phyloP scores from a whole-genome alignment of 2,888 invertebrate species.

The Temnothorax unifasciatus region DNA sequence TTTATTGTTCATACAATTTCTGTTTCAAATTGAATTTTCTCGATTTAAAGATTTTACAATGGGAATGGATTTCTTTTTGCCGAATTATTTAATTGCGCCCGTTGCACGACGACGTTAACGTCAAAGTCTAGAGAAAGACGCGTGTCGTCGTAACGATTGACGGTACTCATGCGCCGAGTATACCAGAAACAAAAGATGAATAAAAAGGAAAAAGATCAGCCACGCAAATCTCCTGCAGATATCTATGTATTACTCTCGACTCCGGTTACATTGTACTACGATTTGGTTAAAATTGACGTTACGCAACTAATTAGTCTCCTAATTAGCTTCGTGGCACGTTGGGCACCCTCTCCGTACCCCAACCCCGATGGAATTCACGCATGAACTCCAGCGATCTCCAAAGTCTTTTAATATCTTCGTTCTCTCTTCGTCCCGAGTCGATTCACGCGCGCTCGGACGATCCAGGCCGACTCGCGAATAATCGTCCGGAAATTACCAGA shows the following conservation, averaged over 20 bases:
- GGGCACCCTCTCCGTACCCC: slow-evolving; percentile 63
- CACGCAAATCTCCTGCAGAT: slow-evolving; percentile 61
- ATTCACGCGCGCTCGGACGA: not conserved
- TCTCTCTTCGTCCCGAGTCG: not conserved
- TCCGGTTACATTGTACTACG: slow-evolving; percentile 83
- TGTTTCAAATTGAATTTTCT: not conserved
- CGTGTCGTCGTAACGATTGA: not conserved
- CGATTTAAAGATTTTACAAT: not conserved
- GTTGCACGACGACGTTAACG: not conserved
- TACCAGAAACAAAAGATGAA: slow-evolving; percentile 2
- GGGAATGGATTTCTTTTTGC: not conserved
- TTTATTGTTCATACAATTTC: too few relatives aligned
- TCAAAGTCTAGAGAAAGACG: not conserved
- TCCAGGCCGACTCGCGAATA: not conserved
- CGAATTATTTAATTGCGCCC: not conserved
- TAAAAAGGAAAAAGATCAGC: slow-evolving; percentile 66
- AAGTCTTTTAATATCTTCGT: not conserved
- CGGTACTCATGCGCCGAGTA: not conserved
- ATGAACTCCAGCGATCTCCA: not conserved
- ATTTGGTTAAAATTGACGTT: slow-evolving; percentile 83
- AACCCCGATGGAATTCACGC: slow-evolving; percentile 9
- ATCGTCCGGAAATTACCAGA: not conserved
- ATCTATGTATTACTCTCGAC: slow-evolving; percentile 75
- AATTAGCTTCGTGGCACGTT: slow-evolving; percentile 75
- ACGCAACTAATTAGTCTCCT: slow-evolving; percentile 78